Conservation (phyloP, 2,888 invertebrate genomes). For the Steromphala cineraria region DNA sequence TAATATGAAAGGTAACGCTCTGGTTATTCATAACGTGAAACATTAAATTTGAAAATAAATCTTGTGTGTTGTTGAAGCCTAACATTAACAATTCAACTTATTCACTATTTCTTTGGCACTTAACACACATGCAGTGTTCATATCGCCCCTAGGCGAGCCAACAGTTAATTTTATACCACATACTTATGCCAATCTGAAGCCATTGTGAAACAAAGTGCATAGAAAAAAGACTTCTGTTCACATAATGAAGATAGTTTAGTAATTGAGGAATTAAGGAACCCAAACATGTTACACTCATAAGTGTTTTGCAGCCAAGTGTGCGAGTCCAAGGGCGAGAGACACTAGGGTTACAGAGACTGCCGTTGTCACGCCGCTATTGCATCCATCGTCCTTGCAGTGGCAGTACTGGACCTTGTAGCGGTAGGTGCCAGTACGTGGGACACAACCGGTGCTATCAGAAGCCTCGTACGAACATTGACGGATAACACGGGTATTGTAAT, state of each 20-base stretch:
- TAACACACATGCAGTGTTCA: too few species aligned
- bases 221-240: constrained; percentile 19
- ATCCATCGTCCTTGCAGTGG: constrained; percentile 33
- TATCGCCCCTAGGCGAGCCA: too few species aligned
- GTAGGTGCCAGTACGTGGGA: constrained; percentile 43
- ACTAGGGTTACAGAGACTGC: constrained; percentile 23
- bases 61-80: too few species aligned
- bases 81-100: too few species aligned
- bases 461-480: constrained; percentile 38
- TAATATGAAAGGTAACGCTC: too few species aligned
- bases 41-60: too few species aligned
- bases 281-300: background rate
- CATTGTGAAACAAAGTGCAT: constrained; percentile 19
- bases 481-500: constrained; percentile 32
- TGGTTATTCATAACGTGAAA: too few species aligned
- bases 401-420: constrained; percentile 41
- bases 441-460: constrained; percentile 20
- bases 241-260: constrained; percentile 6
- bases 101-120: too few species aligned
- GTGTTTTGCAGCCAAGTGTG: background rate
- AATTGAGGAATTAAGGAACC: constrained; percentile 1
- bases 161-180: too few species aligned
- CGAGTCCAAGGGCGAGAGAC: background rate
- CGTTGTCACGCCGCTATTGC: constrained; percentile 32
- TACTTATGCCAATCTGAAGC: constrained; percentile 9